A percentile compares a stretch with the other conserved stretches of the same genome.
These are phyloP conservation scores for Merluccius polli DNA, from an alignment of 2,797 vertebrate species.

Conservation along the genomic window DNA sequence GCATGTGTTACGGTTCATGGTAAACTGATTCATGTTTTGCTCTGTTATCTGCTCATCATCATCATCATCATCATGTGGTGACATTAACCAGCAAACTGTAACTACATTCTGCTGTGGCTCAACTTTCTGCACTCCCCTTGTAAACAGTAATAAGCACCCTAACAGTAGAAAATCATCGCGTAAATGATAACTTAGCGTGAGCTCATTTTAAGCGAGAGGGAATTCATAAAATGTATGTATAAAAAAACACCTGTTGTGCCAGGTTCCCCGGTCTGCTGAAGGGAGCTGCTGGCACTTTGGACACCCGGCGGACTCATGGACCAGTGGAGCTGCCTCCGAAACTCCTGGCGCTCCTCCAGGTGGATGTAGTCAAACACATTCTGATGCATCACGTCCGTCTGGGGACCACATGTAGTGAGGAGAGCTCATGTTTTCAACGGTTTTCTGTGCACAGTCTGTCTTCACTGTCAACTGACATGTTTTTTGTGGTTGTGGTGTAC, in stretches of 20 bases:
- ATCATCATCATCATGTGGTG: background rate
- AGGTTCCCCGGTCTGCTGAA: slow-evolving; percentile 48
- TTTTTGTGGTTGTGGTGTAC: background rate
- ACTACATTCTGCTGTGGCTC: background rate
- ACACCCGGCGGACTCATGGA: slow-evolving; percentile 88
- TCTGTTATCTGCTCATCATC: too few species aligned
- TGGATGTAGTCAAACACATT: slow-evolving; percentile 97
- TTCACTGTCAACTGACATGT: background rate
- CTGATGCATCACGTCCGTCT: slow-evolving; percentile 99
- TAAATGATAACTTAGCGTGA: background rate
- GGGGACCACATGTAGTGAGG: slow-evolving; percentile 15
- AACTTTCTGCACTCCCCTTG: background rate
- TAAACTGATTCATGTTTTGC: background rate
- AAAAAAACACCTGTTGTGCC: background rate
- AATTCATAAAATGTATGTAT: background rate
- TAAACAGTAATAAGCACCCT: background rate
- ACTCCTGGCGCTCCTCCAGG: slow-evolving; percentile 93
- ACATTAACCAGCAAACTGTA: background rate
- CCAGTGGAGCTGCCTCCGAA: slow-evolving; percentile 93
- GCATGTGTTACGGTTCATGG: background rate
- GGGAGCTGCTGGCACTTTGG: slow-evolving; percentile 68
- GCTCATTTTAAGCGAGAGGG: background rate
- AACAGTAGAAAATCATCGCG: background rate
- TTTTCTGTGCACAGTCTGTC: background rate
- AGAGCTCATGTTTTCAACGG: background rate